Percentiles rank a stretch among this genome's conserved stretches.
Conservation (phyloP, 2,888 invertebrate species). For the Corbicula japonica region DNA sequence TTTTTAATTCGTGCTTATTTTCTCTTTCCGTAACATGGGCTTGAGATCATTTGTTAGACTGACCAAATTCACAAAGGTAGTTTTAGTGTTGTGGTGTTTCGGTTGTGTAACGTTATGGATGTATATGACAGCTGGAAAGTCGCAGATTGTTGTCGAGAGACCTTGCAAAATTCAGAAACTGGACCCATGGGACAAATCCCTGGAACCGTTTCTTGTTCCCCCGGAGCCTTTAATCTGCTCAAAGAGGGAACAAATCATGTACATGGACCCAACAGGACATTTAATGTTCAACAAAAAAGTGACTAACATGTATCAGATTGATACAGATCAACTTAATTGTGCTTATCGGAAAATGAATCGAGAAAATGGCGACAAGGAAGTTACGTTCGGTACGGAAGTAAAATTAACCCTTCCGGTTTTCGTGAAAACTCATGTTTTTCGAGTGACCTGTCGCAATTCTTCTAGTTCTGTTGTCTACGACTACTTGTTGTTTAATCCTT, state of each 20-base stretch:
- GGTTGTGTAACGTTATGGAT: too few species aligned
- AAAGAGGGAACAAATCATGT: constrained; percentile 18
- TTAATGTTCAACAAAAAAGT: constrained; percentile 16
- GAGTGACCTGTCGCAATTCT: not conserved
- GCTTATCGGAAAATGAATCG: constrained; percentile 11
- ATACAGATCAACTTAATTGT: not conserved
- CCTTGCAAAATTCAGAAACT: constrained; percentile 15
- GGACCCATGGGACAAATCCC: constrained; percentile 27
- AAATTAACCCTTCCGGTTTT: too few species aligned
- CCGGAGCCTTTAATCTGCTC: constrained; percentile 28
- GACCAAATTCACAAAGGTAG: too few species aligned
- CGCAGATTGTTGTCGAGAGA: too few species aligned
- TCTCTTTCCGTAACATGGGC: too few species aligned
- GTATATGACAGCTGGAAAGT: too few species aligned
- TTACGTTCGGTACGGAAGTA: too few species aligned
- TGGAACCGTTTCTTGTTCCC: not conserved
- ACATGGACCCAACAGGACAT: constrained; percentile 14
- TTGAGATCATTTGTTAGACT: too few species aligned
- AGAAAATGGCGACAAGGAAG: constrained; percentile 14
- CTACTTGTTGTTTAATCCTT: constrained; percentile 12
- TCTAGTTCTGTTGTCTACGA: not conserved
- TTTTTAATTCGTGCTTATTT: too few species aligned
- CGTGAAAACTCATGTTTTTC: too few species aligned
- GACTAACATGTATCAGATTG: not conserved
- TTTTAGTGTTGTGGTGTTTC: too few species aligned